These are phyloP conservation scores for Platalea minor DNA, from an alignment of 2,797 vertebrate genomes.

Conservation along the genomic window DNA sequence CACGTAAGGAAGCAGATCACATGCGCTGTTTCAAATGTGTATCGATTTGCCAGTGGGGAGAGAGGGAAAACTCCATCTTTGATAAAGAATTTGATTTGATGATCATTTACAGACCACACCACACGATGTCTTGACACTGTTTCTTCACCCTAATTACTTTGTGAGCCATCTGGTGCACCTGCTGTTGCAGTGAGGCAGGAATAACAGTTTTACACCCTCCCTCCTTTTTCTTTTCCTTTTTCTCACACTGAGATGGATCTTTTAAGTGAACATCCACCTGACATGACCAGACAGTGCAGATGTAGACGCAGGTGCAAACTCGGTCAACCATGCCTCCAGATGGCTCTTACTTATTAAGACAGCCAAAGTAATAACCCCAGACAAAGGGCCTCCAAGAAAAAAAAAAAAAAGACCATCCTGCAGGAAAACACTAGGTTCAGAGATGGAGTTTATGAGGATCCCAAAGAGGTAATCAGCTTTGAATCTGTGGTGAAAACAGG, in stretches of 20 bases:
- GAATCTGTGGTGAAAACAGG: constrained; percentile 13
- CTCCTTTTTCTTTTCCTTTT: constrained; percentile 48
- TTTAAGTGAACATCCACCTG: constrained; percentile 67
- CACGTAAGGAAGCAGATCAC: constrained; percentile 9
- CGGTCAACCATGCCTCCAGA: constrained; percentile 65
- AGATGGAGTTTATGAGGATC: constrained; percentile 21
- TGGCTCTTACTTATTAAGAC: constrained; percentile 66
- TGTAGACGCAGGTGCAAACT: constrained; percentile 67
- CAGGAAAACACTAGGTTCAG: constrained; percentile 33
- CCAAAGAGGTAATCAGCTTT: constrained; percentile 19
- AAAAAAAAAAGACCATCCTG: neutral
- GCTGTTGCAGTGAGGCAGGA: constrained; percentile 58
- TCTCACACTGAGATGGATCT: constrained; percentile 55
- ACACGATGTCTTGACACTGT: constrained; percentile 39
- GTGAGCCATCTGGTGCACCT: constrained; percentile 69
- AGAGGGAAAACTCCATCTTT: constrained; percentile 29
- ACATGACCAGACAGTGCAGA: constrained; percentile 58
- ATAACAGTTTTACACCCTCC: constrained; percentile 46
- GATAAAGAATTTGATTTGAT: constrained; percentile 44
- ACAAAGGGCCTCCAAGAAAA: constrained; percentile 34
- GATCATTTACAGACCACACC: constrained; percentile 52
- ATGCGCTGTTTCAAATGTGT: neutral
- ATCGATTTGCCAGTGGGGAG: constrained; percentile 38
- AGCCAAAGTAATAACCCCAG: constrained; percentile 60
- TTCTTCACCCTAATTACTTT: constrained; percentile 64